Percentiles rank a stretch among this genome's conserved stretches.
phyloP scores from a whole-genome alignment of 2,113 vertebrate species.

The Rhea pennata region DNA sequence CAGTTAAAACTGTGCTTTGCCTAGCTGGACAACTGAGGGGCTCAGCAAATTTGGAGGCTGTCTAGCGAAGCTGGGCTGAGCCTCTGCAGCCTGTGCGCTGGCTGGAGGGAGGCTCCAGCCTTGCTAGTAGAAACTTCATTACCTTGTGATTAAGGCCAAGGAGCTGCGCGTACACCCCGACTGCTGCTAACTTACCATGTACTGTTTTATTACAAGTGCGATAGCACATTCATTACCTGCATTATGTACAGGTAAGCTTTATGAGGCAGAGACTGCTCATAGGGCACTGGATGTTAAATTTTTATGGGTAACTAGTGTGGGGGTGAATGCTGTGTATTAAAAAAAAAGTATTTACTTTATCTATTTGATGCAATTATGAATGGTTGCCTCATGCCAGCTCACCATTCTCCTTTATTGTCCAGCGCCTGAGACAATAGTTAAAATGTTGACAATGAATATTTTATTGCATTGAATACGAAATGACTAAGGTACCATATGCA shows the following conservation, averaged over 20 bases:
- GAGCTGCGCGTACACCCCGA: background rate
- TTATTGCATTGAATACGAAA: background rate
- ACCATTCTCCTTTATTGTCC: background rate
- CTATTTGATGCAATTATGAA: background rate
- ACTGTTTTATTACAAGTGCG: background rate
- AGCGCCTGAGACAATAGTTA: background rate
- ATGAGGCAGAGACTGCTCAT: background rate
- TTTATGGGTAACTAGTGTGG: background rate
- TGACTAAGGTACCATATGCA: background rate
- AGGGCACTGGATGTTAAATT: background rate
- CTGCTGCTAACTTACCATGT: background rate
- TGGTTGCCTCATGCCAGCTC: background rate
- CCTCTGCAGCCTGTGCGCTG: conserved; percentile 31
- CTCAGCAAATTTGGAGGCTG: conserved; percentile 70
- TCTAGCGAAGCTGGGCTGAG: conserved; percentile 70
- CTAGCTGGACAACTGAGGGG: conserved; percentile 76
- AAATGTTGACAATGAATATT: background rate
- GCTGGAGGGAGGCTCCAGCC: conserved; percentile 14
- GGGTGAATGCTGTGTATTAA: background rate
- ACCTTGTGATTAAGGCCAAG: background rate
- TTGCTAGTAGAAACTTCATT: background rate
- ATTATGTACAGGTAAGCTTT: background rate
- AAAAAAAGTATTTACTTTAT: background rate
- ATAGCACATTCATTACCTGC: background rate
- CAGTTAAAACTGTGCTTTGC: conserved; percentile 73